phyloP scores from a whole-genome alignment of 2,888 invertebrate species.

The Caenorhabditis sp. region DNA sequence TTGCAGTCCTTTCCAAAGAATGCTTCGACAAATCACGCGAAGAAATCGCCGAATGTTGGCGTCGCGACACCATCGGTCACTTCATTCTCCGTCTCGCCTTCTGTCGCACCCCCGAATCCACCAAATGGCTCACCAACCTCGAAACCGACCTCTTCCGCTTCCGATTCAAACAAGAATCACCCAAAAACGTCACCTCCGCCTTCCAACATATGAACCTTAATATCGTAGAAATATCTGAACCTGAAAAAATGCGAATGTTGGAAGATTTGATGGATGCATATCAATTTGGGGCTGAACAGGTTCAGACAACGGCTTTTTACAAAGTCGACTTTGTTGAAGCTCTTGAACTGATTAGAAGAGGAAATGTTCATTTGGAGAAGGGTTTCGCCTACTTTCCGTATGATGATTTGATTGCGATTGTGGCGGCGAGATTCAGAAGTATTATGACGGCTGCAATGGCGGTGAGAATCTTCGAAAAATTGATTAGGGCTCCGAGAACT shows the following conservation, averaged over 20 bases:
- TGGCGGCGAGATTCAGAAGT: conserved; percentile 81
- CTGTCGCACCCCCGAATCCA: conserved; percentile 83
- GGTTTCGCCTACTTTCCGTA: conserved; percentile 89
- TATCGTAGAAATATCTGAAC: conserved; percentile 31
- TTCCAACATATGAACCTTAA: conserved; percentile 64
- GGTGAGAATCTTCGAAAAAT: too few species aligned
- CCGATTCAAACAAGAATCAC: conserved; percentile 27
- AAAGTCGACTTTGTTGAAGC: conserved; percentile 81
- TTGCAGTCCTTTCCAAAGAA: conserved; percentile 17
- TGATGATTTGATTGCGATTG: conserved; percentile 84
- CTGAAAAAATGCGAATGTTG: conserved; percentile 13
- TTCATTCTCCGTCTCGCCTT: conserved; percentile 90
- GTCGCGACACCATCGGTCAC: conserved; percentile 86
- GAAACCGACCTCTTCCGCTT: conserved; percentile 82
- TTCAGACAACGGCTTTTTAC: conserved; percentile 7
- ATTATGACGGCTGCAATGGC: conserved; percentile 79
- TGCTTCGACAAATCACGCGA: background rate
- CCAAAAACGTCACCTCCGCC: conserved; percentile 10
- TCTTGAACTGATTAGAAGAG: conserved; percentile 81
- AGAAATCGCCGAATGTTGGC: conserved; percentile 25
- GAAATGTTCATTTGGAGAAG: conserved; percentile 82
- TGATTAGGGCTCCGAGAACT: too few species aligned
- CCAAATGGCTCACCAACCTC: conserved; percentile 86
- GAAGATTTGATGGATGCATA: conserved; percentile 14
- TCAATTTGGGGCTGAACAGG: background rate